Percentiles rank a stretch among this genome's conserved stretches.
Evolutionary conservation across 2,797 vertebrate species (phyloP).

Genomic region (Mallotus villosus): DNA sequence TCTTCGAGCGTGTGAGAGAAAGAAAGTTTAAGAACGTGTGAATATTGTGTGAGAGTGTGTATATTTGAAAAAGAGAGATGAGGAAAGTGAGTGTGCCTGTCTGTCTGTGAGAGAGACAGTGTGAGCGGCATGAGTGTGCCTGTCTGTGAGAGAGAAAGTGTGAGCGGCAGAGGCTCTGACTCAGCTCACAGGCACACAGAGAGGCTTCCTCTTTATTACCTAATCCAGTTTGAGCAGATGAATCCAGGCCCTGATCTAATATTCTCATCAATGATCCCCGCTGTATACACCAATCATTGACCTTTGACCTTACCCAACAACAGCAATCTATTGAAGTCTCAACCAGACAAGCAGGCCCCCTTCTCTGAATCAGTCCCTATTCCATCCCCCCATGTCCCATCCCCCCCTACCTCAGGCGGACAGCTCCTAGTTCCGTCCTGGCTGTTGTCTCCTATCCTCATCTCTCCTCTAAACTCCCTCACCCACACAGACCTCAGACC

Average conservation of each 20-base stretch:
- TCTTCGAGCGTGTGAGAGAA: neutral
- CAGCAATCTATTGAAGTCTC: conserved; percentile 32
- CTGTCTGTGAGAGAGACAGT: neutral
- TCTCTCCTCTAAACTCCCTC: neutral
- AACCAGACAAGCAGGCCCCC: conserved; percentile 27
- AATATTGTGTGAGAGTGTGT: neutral
- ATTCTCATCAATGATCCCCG: conserved; percentile 66
- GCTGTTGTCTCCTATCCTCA: neutral
- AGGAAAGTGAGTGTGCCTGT: neutral
- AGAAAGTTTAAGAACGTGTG: neutral
- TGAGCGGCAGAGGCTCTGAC: conserved; percentile 48
- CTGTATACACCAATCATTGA: conserved; percentile 65
- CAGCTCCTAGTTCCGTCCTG: neutral
- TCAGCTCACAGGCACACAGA: conserved; percentile 59
- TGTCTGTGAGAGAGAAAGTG: neutral
- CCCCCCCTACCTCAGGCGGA: neutral
- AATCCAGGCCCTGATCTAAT: conserved; percentile 73
- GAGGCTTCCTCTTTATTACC: conserved; percentile 65
- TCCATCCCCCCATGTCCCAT: neutral
- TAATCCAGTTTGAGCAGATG: conserved; percentile 78
- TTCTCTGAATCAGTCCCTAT: neutral
- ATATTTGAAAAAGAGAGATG: neutral
- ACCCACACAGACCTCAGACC: neutral
- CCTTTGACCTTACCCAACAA: conserved; percentile 65
- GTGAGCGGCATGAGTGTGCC: neutral